A percentile compares a stretch with the other conserved stretches of the same genome.
Evolutionary conservation across 2,797 vertebrate genomes (phyloP).

Genomic region (Paramormyrops hopkinsi): DNA sequence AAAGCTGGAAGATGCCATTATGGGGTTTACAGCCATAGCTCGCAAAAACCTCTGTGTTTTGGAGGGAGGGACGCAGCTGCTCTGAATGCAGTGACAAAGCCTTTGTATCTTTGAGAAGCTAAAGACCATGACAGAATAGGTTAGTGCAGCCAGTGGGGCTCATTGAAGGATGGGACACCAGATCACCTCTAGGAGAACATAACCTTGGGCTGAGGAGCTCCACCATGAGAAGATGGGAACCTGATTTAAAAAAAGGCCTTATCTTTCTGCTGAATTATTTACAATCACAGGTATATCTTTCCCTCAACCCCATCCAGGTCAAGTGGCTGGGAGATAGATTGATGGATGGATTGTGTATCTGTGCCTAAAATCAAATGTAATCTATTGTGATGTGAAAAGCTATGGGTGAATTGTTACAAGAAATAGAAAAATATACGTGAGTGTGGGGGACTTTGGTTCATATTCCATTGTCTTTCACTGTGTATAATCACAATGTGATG

Average conservation of each 20-base stretch:
- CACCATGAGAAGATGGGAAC: not conserved
- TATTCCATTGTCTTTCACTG: not conserved
- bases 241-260: not conserved
- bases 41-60: not conserved
- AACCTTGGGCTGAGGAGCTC: not conserved
- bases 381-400: not conserved
- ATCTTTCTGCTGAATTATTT: slow-evolving; percentile 4
- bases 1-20: not conserved
- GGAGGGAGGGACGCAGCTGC: not conserved
- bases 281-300: not conserved
- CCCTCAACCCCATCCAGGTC: not conserved
- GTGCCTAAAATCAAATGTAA: not conserved
- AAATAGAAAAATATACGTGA: too few relatives aligned
- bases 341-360: not conserved
- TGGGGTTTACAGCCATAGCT: not conserved
- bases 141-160: not conserved
- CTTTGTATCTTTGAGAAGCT: not conserved
- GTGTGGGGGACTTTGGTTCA: not conserved
- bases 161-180: not conserved
- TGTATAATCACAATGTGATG: not conserved
- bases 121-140: not conserved
- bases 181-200: not conserved
- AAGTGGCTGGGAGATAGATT: not conserved
- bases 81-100: not conserved
- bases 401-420: not conserved